Evolutionary conservation across 2,797 vertebrate species (phyloP).

Genomic region (Strix occidentalis): DNA sequence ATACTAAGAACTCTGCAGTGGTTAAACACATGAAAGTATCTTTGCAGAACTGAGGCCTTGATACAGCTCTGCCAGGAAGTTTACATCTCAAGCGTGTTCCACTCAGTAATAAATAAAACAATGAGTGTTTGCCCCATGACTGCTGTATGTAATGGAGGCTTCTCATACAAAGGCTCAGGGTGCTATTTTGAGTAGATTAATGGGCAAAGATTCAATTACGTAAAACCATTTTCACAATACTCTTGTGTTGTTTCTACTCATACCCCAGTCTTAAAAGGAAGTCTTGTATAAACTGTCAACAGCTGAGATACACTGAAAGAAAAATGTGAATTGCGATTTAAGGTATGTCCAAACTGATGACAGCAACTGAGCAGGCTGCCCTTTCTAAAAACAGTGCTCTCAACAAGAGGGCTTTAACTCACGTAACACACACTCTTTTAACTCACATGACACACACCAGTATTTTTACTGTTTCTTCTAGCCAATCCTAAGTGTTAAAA

Average conservation of each 20-base stretch:
- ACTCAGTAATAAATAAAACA: neutral
- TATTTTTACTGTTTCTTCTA: neutral
- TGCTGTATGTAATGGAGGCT: neutral
- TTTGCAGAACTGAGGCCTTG: neutral
- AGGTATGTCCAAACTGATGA: neutral
- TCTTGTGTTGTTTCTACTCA: neutral
- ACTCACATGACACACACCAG: neutral
- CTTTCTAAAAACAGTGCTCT: neutral
- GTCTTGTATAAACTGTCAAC: neutral
- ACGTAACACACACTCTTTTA: neutral
- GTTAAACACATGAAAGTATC: neutral
- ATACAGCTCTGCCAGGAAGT: neutral
- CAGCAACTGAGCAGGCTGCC: neutral
- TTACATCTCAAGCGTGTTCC: neutral
- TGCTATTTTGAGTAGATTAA: neutral
- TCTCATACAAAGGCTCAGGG: neutral
- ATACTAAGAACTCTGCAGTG: neutral
- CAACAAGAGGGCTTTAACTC: neutral
- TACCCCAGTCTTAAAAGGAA: neutral
- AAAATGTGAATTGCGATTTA: neutral
- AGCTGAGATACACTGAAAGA: neutral
- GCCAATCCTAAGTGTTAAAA: neutral
- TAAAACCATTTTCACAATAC: neutral
- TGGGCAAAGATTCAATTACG: neutral
- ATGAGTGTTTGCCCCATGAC: fast-evolving